These are phyloP conservation scores for Ammospiza maritima DNA, from an alignment of 2,797 vertebrate species.

Conservation along the genomic window DNA sequence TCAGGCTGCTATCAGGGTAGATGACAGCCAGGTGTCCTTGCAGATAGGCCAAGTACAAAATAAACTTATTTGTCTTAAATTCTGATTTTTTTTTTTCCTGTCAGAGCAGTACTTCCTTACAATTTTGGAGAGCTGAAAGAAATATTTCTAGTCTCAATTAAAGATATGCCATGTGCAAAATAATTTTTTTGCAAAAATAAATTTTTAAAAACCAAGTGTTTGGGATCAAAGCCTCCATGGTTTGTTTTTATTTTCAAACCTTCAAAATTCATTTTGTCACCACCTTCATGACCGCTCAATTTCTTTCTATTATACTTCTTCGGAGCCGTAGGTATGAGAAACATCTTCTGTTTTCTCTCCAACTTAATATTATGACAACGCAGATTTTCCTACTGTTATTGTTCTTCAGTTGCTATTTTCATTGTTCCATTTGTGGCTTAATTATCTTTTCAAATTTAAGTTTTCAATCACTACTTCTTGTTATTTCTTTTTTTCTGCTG, in stretches of 20 bases:
- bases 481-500: not conserved
- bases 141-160: not conserved
- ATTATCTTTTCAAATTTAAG: not conserved
- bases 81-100: not conserved
- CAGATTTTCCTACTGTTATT: not conserved
- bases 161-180: not conserved
- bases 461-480: not conserved
- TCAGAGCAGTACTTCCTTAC: not conserved
- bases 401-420: not conserved
- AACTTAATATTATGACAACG: not conserved
- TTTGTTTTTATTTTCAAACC: not conserved
- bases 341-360: not conserved
- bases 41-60: not conserved
- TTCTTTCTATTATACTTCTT: not conserved
- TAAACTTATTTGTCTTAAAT: not conserved
- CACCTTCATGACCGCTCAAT: accelerated
- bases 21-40: not conserved
- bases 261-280: not conserved
- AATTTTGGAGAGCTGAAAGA: not conserved
- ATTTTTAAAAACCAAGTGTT: not conserved
- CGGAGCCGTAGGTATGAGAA: not conserved
- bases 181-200: not conserved
- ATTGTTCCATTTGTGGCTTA: not conserved
- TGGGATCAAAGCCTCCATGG: not conserved
- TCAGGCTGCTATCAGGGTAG: not conserved